Base-by-base conservation (phyloP, 92 coral and sea anemone genomes). In the Nematostella vectensis region DNA sequence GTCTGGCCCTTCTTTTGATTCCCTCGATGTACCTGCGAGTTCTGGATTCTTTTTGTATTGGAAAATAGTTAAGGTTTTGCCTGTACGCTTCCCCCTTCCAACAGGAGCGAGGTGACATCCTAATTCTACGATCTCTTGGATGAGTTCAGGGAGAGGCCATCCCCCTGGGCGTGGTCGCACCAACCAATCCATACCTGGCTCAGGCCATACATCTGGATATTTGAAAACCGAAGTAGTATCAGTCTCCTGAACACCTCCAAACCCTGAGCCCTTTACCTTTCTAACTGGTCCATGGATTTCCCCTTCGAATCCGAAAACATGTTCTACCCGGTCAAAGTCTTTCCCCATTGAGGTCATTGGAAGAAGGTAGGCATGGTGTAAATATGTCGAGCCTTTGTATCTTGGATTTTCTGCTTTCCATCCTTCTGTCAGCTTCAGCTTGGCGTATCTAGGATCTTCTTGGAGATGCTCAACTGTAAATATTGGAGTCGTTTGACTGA, bases 141-240 rank as follows among this genome's bases (percentile, higher is more conserved):
- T 62, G 27, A 83, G 74, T 4, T 71, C 78, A 23, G 81, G 59
- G 26, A 86, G 67, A 16, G 87, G 91, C 91, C 91, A 83, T 48
- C 77, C 80, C 30, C 63, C 63, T 24, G 50, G 45, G 37, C 91
- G 91, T 2, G 72, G 70, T 29, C 86, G 85, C 28, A 72, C 55
- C 76, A 83, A 31, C 91, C 87, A 83, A 29, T 83, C 87, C 91
- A 79, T 83, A 11, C 86, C 91, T 1, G 70, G 62, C 37, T 72
- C 81, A 27, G 87, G 91, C 87, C 91, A 83, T 10, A 77, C 81
- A 16, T 24, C 48, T 0, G 89, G 85, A 29, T 70, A 82, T 69
- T 57, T 65, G 51, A 82, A 82, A 43, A 83, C 82, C 6, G 28
- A 43, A 0, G 87, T 68, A 6, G 67, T 23, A 50, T 83, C 91